Base-by-base conservation (phyloP, 2,888 invertebrate genomes). In the Carpatolechia fugitivella region DNA sequence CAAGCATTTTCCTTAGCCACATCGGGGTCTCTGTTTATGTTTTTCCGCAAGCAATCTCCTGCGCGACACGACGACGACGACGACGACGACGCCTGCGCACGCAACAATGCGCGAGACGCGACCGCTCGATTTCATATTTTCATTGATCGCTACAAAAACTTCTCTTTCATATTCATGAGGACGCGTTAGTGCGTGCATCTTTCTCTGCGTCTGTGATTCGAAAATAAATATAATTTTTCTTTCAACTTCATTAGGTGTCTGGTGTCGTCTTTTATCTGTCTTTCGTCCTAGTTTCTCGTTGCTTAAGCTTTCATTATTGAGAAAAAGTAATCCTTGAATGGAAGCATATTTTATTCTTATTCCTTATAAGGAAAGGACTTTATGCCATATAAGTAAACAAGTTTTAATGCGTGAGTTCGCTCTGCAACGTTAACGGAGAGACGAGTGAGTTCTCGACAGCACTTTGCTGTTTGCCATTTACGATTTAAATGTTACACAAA, bases 341-440 rank as follows among this genome's bases (percentile, higher is more conserved):
- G 82, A 68, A 74, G 78, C 78, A 72, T 78, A 78, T 82, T 80
- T 24, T 76, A 79, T 79, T 72, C 72, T 64, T 68, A 64, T 66
- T 61, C 84, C 84, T 70, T 85, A 75, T 70, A 85, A 65, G 84
- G 81, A 62, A 62, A 69, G 61, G 68, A 71, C 68, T 78, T 79
- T 79, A 74, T 72, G 75, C 88, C 85, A 80, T 87, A 85, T 80
- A 86, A 74, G 86, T 82, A 82, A 87, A 86, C 85, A 85, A 77
- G 85, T 84, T 81, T 83, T 70, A 81, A 80, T 76, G 70, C 74
- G 65, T 68, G 67, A 73, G 80, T 84, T 88, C 88, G 88, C 88
- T 66, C 67, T 78, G 84, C 85, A 81, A 73, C 81, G 77, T 79
- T 73, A 78, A 74, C 67, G 76, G 74, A 75, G 78, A 69, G 73